A percentile compares a stretch with the other conserved stretches of the same genome.
Evolutionary conservation across 2,113 vertebrate genomes (phyloP).

Genomic region (Galeopterus variegatus): DNA sequence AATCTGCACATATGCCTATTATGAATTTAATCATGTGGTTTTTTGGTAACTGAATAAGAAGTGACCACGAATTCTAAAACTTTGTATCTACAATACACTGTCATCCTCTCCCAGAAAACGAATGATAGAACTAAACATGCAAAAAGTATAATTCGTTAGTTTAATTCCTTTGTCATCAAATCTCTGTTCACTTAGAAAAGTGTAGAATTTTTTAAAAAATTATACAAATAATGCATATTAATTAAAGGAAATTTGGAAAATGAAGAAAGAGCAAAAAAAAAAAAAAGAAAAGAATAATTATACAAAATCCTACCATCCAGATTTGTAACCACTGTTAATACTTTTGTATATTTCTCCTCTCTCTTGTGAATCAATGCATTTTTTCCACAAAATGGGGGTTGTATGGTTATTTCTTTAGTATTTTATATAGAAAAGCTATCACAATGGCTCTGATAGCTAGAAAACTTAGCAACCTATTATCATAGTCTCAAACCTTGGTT

Average conservation of each 20-base stretch:
- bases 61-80: background rate
- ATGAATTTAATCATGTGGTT: background rate
- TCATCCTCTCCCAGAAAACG: conserved; percentile 23
- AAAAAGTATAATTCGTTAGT: background rate
- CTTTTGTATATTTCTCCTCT: background rate
- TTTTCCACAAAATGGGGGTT: conserved; percentile 30
- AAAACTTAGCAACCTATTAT: conserved; percentile 37
- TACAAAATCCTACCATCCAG: background rate
- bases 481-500: background rate
- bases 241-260: conserved; percentile 15
- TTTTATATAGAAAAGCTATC: background rate
- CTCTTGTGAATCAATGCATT: background rate
- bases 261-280: background rate
- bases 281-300: background rate
- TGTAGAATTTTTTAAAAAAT: background rate
- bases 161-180: background rate
- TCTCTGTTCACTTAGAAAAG: background rate
- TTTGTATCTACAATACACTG: background rate
- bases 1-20: background rate
- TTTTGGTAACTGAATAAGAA: background rate
- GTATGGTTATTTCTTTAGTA: background rate
- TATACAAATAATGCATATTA: background rate
- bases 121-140: background rate
- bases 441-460: background rate
- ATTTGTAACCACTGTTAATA: background rate